Conservation (phyloP, 2,797 vertebrate species). For the Phaenicophaeus curvirostris region DNA sequence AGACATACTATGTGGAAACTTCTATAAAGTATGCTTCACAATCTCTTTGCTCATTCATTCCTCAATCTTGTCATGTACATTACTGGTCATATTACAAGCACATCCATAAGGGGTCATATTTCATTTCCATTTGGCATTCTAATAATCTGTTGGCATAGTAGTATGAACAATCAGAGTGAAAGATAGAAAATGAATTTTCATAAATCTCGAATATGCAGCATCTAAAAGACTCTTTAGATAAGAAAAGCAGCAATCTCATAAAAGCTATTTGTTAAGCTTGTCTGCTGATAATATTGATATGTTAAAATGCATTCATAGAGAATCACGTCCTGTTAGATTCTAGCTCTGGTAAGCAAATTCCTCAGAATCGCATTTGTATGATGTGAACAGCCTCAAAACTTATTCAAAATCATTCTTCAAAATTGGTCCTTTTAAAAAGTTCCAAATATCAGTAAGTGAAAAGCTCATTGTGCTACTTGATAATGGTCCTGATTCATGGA, state of each 20-base stretch:
- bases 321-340: neutral
- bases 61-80: neutral
- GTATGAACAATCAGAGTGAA: neutral
- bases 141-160: neutral
- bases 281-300: neutral
- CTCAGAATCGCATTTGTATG: neutral
- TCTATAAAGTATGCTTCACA: neutral
- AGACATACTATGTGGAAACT: neutral
- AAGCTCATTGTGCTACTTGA: neutral
- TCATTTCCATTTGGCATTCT: neutral
- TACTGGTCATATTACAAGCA: neutral
- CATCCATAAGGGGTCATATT: neutral
- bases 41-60: neutral
- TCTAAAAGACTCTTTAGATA: neutral
- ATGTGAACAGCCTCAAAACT: neutral
- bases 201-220: neutral
- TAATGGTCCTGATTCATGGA: neutral
- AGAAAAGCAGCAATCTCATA: neutral
- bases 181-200: neutral
- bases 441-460: neutral
- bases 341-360: neutral
- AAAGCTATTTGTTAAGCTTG: neutral
- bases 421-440: neutral
- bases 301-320: neutral
- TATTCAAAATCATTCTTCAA: neutral